A percentile compares a stretch with the other conserved stretches of the same genome.
Evolutionary conservation across 2,113 vertebrate genomes (phyloP).

Genomic region (Periophthalmus modestus): DNA sequence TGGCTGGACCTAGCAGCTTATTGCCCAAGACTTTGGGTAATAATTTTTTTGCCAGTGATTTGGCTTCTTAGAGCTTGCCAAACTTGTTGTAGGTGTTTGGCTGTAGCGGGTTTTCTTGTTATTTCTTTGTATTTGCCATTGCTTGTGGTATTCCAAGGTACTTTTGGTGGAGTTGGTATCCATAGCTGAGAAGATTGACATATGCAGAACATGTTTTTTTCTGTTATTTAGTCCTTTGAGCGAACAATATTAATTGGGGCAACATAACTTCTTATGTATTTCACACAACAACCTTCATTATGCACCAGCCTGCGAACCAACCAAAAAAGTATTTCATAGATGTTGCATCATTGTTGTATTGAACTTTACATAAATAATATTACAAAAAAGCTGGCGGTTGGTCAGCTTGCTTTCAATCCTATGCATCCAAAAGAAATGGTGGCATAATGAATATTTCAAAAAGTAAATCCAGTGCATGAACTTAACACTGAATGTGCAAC

Average conservation of each 20-base stretch:
- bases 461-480: neutral
- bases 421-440: neutral
- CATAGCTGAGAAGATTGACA: too few relatives aligned
- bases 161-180: neutral
- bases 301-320: neutral
- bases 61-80: too few relatives aligned
- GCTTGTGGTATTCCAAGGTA: too few relatives aligned
- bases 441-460: neutral
- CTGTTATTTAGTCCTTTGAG: too few relatives aligned
- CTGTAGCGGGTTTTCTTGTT: too few relatives aligned
- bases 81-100: too few relatives aligned
- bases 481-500: neutral
- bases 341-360: constrained; percentile 34
- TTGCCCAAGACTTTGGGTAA: neutral
- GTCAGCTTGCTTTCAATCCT: constrained; percentile 15
- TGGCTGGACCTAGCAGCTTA: too few relatives aligned
- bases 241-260: too few relatives aligned
- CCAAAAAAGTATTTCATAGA: constrained; percentile 18
- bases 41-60: too few relatives aligned
- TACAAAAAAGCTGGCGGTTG: constrained; percentile 1
- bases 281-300: neutral
- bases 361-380: neutral
- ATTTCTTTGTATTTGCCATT: too few relatives aligned
- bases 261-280: neutral
- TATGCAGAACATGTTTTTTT: too few relatives aligned